Percentiles rank a stretch among this genome's conserved stretches.
Conservation (phyloP, 2,113 vertebrate species). For the Oncorhynchus keta region DNA sequence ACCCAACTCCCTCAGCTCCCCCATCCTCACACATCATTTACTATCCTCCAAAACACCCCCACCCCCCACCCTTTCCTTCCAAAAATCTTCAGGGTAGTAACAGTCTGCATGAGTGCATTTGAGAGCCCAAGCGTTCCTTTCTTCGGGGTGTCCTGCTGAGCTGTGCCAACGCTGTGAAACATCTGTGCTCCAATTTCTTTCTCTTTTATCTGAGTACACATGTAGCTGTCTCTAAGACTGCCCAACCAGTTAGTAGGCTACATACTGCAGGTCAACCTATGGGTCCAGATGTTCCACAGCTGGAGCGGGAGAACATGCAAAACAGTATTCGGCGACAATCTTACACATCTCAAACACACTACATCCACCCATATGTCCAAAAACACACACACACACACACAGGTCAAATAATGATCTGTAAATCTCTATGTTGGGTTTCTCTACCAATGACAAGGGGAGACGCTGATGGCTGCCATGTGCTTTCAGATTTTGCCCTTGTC, state of each 20-base stretch:
- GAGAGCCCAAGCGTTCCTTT: neutral
- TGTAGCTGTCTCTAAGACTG: slow-evolving; percentile 10
- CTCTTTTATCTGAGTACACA: slow-evolving; percentile 27
- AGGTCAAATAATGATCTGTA: slow-evolving; percentile 48
- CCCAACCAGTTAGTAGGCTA: neutral
- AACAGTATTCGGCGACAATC: neutral
- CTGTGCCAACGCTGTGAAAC: slow-evolving; percentile 25
- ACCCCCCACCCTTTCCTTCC: neutral
- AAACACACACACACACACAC: slow-evolving; percentile 4
- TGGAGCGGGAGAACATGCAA: neutral
- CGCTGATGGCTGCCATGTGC: slow-evolving; percentile 68
- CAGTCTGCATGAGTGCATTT: slow-evolving; percentile 12
- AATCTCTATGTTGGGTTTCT: slow-evolving; percentile 59
- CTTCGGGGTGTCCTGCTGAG: slow-evolving; percentile 21
- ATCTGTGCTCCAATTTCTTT: slow-evolving; percentile 31
- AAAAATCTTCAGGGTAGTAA: slow-evolving; percentile 19
- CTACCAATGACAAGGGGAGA: slow-evolving; percentile 26
- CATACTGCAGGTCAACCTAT: slow-evolving; percentile 15
- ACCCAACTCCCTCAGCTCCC: neutral
- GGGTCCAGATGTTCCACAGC: slow-evolving; percentile 22
- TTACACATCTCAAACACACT: neutral
- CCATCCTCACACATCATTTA: slow-evolving; percentile 6
- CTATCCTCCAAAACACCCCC: neutral
- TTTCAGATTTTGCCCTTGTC: slow-evolving; percentile 49
- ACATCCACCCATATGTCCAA: too few relatives aligned